phyloP scores from a whole-genome alignment of 2,797 vertebrate species.

The Lindbergichthys nudifrons region DNA sequence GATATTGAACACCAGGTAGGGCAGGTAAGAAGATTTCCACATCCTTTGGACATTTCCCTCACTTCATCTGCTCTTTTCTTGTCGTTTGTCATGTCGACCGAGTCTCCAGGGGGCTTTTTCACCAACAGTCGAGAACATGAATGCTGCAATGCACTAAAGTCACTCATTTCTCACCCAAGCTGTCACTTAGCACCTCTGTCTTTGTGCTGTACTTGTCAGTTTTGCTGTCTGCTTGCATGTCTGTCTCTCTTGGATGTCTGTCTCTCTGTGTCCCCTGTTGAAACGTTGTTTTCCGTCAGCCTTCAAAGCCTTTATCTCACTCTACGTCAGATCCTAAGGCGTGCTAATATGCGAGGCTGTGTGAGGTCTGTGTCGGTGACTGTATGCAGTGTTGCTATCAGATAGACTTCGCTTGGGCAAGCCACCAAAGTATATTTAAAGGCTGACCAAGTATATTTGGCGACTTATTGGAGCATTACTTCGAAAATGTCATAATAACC shows the following conservation, averaged over 20 bases:
- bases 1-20: constrained; percentile 33
- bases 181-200: constrained; percentile 67
- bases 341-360: not conserved
- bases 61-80: constrained; percentile 23
- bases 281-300: constrained; percentile 58
- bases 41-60: constrained; percentile 32
- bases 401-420: no score
- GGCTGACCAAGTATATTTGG: no score
- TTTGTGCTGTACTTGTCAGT: constrained; percentile 58
- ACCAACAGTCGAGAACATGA: constrained; percentile 59
- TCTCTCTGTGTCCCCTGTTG: constrained; percentile 53
- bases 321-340: not conserved
- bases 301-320: constrained; percentile 38
- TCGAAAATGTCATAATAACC: no score
- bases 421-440: no score
- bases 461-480: no score
- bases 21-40: constrained; percentile 33
- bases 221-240: constrained; percentile 59
- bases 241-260: constrained; percentile 53
- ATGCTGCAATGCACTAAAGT: constrained; percentile 67
- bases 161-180: constrained; percentile 64
- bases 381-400: no score
- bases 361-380: not conserved
- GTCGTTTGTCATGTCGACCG: constrained; percentile 46
- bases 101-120: constrained; percentile 47